phyloP scores from a whole-genome alignment of 2,888 invertebrate genomes.

The Eristalinus aeneus region DNA sequence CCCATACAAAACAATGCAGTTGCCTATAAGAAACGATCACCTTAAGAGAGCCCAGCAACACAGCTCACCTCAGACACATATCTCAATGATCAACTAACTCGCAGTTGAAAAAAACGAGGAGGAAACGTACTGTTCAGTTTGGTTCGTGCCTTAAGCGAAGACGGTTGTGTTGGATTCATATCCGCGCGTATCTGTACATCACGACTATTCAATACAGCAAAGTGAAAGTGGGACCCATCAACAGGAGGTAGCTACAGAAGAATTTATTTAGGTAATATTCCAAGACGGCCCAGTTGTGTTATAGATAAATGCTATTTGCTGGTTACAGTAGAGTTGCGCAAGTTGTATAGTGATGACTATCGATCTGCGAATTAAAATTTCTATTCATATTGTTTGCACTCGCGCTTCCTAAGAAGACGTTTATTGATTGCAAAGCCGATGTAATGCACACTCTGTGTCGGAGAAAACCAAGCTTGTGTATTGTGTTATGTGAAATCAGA shows the following conservation, averaged over 20 bases:
- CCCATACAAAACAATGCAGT: conserved; percentile 1
- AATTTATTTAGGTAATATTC: conserved; percentile 58
- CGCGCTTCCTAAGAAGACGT: not conserved
- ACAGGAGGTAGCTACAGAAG: conserved; percentile 29
- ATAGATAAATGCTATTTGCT: not conserved
- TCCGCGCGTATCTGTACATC: not conserved
- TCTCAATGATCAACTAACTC: conserved; percentile 35
- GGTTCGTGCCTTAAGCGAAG: conserved; percentile 49
- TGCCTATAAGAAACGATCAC: conserved; percentile 27
- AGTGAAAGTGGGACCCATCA: conserved; percentile 60
- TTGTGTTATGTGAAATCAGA: not conserved
- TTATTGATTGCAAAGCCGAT: conserved; percentile 11
- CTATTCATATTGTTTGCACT: conserved; percentile 7
- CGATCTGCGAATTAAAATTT: conserved; percentile 14
- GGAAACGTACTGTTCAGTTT: conserved; percentile 57
- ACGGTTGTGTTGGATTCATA: conserved; percentile 23
- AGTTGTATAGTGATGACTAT: conserved; percentile 20
- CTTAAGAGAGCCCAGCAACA: conserved; percentile 42
- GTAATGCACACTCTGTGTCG: not conserved
- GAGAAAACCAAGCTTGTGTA: not conserved
- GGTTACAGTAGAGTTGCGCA: conserved; percentile 11
- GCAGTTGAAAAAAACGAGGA: conserved; percentile 1
- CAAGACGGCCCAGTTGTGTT: conserved; percentile 10
- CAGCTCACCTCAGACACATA: conserved; percentile 21
- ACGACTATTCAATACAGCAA: conserved; percentile 7